phyloP scores from a whole-genome alignment of 2,113 vertebrate genomes.

The Athene noctua region DNA sequence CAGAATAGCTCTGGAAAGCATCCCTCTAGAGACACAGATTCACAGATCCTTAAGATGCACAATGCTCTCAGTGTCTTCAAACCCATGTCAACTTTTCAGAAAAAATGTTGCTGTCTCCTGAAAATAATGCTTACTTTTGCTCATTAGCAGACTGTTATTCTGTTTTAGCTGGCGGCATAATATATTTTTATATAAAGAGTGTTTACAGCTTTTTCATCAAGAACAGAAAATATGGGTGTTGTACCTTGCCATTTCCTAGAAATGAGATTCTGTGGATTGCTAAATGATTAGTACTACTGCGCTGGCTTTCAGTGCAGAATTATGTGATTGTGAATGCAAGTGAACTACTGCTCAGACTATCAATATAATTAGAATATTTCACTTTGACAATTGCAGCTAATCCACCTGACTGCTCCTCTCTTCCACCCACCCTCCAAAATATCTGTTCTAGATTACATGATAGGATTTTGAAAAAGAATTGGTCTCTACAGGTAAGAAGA shows the following conservation, averaged over 20 bases:
- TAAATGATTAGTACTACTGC: neutral
- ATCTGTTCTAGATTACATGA: neutral
- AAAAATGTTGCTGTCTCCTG: neutral
- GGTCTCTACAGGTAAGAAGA: neutral
- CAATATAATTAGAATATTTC: neutral
- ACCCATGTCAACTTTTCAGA: neutral
- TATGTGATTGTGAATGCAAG: neutral
- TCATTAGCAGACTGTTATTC: neutral
- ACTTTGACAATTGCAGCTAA: neutral
- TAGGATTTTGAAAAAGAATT: neutral
- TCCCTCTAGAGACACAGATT: neutral
- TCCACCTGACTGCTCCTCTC: neutral
- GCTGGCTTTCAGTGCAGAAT: slow-evolving; percentile 16
- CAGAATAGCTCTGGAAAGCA: neutral
- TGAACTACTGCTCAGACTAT: neutral
- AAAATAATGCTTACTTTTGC: neutral
- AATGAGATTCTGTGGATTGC: neutral
- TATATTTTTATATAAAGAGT: neutral
- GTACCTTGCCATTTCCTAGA: neutral
- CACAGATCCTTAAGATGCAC: neutral
- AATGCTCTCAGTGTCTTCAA: neutral
- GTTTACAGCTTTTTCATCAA: neutral
- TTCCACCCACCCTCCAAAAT: neutral
- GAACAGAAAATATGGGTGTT: neutral
- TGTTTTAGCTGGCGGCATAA: neutral